Base-by-base conservation (phyloP, 2,113 vertebrate species). In the Accipiter cooperii region DNA sequence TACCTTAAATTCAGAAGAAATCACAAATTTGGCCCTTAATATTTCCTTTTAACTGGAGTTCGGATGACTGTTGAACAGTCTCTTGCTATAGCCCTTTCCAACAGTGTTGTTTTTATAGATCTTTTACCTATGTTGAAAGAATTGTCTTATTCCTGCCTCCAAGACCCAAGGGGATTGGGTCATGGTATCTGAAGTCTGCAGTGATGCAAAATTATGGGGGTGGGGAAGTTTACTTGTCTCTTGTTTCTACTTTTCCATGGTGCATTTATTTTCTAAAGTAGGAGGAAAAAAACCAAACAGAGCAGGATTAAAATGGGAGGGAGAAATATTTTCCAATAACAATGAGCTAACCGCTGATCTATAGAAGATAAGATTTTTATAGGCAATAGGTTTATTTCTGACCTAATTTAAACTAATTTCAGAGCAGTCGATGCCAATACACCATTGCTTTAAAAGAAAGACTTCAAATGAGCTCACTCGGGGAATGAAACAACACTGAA, bases 381-480 rank as follows among this genome's bases (percentile, higher is more conserved):
- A 85, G 82, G 78, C 42, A 80, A 63, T 88, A 84, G 46, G 21
- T 79, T 61, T 96, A n/a, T 68, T 96, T 89, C 65, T 94, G 89
- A 75, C 69, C 73, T 71, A 81, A 81, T 58, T 83, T 73, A 92
- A 93, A 87, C 86, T 87, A 78, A 93, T 89, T 94, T 95, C 55
- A 71, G 65, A 75, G 86, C n/a, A 87, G 60, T 75, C 1, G 0
- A 57, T 94, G 57, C 21, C 57, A 81, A 75, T 93, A 84, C 36
- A 52, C 10, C 10, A 6, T 73, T 60, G 38, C 21, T 89, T 87
- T 82, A 70, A 76, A 86, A 68, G 71, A 71, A 89, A 75, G 10
- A 8, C 17, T 84, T 90, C 26, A 69, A 92, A 76, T 81, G 52
- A 87, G 33, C 40, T 90, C 40, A 17, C 44, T 70, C 17, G 7